phyloP scores from a whole-genome alignment of 2,888 invertebrate species.

The Drosophila mulleri region DNA sequence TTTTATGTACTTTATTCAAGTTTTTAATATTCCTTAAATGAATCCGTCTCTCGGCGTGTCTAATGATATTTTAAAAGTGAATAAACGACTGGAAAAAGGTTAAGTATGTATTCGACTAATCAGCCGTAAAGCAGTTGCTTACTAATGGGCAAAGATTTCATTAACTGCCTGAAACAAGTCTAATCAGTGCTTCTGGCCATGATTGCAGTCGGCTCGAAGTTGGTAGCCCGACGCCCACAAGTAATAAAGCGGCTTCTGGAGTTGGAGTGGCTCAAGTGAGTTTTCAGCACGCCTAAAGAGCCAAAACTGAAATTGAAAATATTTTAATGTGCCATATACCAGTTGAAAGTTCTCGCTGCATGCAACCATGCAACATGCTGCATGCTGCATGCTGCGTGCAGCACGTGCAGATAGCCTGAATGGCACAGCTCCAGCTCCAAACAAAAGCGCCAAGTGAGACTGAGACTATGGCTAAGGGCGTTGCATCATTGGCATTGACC shows the following conservation, averaged over 20 bases:
- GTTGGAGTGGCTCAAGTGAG: slow-evolving; percentile 39
- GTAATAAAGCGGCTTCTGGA: slow-evolving; percentile 45
- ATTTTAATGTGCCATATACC: slow-evolving; percentile 58
- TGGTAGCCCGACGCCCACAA: slow-evolving; percentile 18
- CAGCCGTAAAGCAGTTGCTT: slow-evolving; percentile 8
- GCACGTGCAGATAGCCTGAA: slow-evolving; percentile 50
- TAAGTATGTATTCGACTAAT: not conserved
- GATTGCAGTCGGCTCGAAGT: not conserved
- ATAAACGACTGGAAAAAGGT: not conserved
- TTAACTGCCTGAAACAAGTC: slow-evolving; percentile 22
- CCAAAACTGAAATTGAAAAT: slow-evolving; percentile 55
- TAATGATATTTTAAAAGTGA: not conserved
- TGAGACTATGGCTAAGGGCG: slow-evolving; percentile 19
- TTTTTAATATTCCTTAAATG: too few species aligned
- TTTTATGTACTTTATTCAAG: too few species aligned
- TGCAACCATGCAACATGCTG: too few species aligned
- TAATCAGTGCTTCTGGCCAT: slow-evolving; percentile 32
- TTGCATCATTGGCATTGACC: slow-evolving; percentile 53
- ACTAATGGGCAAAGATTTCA: not conserved
- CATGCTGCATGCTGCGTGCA: slow-evolving; percentile 18
- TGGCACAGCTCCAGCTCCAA: slow-evolving; percentile 28
- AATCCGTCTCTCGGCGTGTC: not conserved
- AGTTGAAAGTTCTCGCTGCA: slow-evolving; percentile 19
- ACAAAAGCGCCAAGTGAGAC: slow-evolving; percentile 44
- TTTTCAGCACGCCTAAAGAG: slow-evolving; percentile 34